A percentile compares a stretch with the other conserved stretches of the same genome.
Conservation (phyloP, 2,113 vertebrate species). For the Anolis carolinensis region DNA sequence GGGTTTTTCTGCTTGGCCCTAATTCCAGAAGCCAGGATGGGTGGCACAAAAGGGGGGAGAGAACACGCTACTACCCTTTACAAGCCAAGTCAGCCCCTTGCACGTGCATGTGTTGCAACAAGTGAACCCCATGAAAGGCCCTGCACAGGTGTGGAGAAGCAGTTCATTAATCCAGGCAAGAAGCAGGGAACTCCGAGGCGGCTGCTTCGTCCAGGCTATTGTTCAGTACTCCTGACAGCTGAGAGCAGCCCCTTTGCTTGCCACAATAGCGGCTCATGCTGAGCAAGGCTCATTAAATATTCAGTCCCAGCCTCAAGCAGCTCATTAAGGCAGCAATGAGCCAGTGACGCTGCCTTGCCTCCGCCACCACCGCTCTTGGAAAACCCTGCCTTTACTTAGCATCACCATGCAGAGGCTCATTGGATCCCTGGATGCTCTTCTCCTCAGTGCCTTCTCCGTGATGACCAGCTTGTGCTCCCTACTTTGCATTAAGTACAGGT, state of each 20-base stretch:
- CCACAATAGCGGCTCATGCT: constrained; percentile 80
- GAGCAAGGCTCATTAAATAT: constrained; percentile 84
- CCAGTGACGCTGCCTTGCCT: constrained; percentile 70
- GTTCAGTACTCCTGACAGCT: constrained; percentile 70
- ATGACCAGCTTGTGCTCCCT: constrained; percentile 89
- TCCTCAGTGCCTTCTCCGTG: constrained; percentile 77
- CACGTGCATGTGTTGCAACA: not conserved
- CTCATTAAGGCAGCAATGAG: constrained; percentile 82
- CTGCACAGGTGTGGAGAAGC: constrained; percentile 60
- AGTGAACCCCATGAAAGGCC: constrained; percentile 4
- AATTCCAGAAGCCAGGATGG: constrained; percentile 6
- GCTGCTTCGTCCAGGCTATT: constrained; percentile 54
- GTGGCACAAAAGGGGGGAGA: not conserved
- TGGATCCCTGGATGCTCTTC: constrained; percentile 71
- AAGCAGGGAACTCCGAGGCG: constrained; percentile 35
- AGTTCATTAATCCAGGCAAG: constrained; percentile 48
- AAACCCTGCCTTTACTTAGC: constrained; percentile 74
- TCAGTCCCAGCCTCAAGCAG: constrained; percentile 82
- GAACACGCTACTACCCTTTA: not conserved
- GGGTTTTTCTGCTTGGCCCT: constrained; percentile 11
- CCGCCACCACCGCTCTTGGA: constrained; percentile 59
- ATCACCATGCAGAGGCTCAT: constrained; percentile 76
- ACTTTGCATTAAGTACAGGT: constrained; percentile 91
- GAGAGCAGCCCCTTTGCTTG: constrained; percentile 77
- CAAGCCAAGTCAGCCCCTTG: not conserved